Percentiles rank a stretch among this genome's conserved stretches.
Evolutionary conservation across 2,797 vertebrate genomes (phyloP).

Genomic region (Ptychadena robeensis): DNA sequence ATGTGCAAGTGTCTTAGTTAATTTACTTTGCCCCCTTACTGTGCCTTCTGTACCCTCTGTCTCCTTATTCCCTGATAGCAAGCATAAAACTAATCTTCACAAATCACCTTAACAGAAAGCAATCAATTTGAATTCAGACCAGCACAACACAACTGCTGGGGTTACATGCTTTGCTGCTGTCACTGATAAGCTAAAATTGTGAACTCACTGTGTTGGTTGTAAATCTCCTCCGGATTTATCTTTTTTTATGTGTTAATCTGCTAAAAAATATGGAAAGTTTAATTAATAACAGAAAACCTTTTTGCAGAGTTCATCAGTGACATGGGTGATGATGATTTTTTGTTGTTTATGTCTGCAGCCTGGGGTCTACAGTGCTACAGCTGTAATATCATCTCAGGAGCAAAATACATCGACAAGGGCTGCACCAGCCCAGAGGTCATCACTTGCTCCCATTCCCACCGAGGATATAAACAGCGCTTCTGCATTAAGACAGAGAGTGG

Average conservation of each 20-base stretch:
- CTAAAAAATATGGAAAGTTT: not conserved
- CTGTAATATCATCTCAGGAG: conserved; percentile 88
- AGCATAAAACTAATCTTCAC: no score
- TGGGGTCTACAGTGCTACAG: conserved; percentile 87
- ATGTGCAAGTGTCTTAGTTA: no score
- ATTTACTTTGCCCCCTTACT: no score
- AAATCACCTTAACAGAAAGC: no score
- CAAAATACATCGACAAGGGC: conserved; percentile 85
- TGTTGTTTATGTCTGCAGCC: conserved; percentile 67
- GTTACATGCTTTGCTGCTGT: no score
- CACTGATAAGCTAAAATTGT: no score
- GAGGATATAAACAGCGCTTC: conserved; percentile 75
- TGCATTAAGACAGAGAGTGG: conserved; percentile 74
- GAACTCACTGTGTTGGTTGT: not conserved
- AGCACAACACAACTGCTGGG: no score
- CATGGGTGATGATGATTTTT: not conserved
- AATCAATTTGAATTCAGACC: no score
- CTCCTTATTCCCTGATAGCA: no score
- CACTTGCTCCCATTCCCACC: conserved; percentile 80
- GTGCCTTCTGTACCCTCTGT: no score
- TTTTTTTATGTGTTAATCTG: not conserved
- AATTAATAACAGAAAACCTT: not conserved
- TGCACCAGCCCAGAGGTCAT: conserved; percentile 89
- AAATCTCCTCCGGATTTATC: not conserved
- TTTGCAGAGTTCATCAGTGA: not conserved